Evolutionary conservation across 2,113 vertebrate genomes (phyloP).

Genomic region (Cheirogaleus medius): DNA sequence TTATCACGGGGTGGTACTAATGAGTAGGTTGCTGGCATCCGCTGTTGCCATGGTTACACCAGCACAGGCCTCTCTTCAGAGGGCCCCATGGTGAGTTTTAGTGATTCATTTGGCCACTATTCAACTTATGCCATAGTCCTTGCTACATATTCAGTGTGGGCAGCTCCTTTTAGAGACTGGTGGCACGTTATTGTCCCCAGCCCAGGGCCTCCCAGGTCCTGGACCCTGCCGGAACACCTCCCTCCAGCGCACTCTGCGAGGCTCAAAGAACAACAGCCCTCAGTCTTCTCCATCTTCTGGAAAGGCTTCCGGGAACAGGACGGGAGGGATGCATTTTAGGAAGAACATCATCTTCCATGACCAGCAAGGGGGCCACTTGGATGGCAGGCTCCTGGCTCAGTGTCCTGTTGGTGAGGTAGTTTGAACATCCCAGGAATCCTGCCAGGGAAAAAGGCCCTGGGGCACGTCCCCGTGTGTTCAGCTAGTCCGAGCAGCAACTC

Average conservation of each 20-base stretch:
- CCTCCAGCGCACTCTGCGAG: background rate
- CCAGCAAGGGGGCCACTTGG: background rate
- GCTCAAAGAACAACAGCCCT: background rate
- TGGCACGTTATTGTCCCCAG: background rate
- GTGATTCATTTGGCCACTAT: slow-evolving; percentile 51
- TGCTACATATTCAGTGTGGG: background rate
- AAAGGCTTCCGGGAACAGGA: slow-evolving; percentile 50
- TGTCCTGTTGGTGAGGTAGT: slow-evolving; percentile 81
- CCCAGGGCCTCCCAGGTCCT: background rate
- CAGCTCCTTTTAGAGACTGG: slow-evolving; percentile 41
- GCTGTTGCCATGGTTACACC: slow-evolving; percentile 65
- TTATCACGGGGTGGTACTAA: slow-evolving; percentile 67
- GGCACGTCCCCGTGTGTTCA: background rate
- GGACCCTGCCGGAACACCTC: background rate
- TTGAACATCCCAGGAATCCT: slow-evolving; percentile 74
- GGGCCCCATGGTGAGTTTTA: slow-evolving; percentile 29
- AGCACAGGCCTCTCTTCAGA: slow-evolving; percentile 52
- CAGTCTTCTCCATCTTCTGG: background rate
- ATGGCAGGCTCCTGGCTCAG: slow-evolving; percentile 72
- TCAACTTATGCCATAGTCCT: background rate
- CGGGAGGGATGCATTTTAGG: background rate
- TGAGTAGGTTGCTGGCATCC: slow-evolving; percentile 61
- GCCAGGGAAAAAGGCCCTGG: slow-evolving; percentile 1
- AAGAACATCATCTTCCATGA: background rate
- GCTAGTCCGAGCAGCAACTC: slow-evolving; percentile 34